These are phyloP conservation scores for Apolygus lucorum DNA, from an alignment of 1,140 invertebrate species.

Conservation along the genomic window DNA sequence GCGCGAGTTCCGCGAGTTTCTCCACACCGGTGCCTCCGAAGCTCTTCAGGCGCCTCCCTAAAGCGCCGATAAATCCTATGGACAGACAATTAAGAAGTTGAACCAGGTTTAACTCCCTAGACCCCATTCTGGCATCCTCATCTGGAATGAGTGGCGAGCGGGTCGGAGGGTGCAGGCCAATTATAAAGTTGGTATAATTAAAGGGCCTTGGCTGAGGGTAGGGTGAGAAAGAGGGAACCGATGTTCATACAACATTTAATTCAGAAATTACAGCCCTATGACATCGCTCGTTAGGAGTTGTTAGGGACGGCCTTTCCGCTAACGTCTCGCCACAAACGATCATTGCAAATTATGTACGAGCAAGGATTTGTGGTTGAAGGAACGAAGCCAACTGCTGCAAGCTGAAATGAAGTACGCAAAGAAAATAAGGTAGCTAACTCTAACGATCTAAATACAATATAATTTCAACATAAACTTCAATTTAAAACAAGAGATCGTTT, in stretches of 20 bases:
- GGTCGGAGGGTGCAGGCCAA: background rate
- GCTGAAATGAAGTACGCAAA: too few relatives aligned
- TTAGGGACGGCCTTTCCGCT: too few relatives aligned
- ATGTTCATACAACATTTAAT: background rate
- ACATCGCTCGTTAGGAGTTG: background rate
- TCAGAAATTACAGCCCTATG: background rate
- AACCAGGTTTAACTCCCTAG: background rate
- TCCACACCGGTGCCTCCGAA: background rate
- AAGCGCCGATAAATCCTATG: background rate
- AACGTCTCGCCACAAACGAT: too few relatives aligned
- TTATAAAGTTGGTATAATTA: conserved; percentile 20
- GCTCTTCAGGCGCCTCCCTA: background rate
- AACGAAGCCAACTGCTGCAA: too few relatives aligned
- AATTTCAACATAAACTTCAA: too few relatives aligned
- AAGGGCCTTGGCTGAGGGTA: background rate
- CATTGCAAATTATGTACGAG: too few relatives aligned
- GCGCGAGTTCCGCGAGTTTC: background rate
- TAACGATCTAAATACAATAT: too few relatives aligned
- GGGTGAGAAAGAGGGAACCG: background rate
- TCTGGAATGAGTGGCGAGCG: background rate
- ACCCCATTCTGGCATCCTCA: too few relatives aligned
- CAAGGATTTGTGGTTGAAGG: too few relatives aligned
- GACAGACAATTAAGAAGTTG: background rate
- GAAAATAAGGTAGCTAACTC: too few relatives aligned
- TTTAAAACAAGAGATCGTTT: too few relatives aligned